A percentile compares a stretch with the other conserved stretches of the same genome.
phyloP scores from a whole-genome alignment of 1,140 invertebrate genomes.

The Penaeus indicus region DNA sequence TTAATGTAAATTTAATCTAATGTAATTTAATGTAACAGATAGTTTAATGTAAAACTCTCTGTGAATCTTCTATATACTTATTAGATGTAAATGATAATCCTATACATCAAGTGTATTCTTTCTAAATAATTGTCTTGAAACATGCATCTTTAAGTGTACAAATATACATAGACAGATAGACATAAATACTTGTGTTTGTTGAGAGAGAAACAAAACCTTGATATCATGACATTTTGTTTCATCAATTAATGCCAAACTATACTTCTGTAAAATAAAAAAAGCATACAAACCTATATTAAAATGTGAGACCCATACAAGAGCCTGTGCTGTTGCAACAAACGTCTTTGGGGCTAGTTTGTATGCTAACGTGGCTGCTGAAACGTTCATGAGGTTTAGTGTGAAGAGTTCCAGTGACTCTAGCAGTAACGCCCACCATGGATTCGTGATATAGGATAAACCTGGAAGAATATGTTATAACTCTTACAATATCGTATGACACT shows the following conservation, averaged over 20 bases:
- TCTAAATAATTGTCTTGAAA: no score
- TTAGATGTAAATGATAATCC: neutral
- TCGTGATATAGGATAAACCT: constrained; percentile 78
- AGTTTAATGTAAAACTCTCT: no score
- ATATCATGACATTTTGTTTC: neutral
- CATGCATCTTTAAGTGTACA: neutral
- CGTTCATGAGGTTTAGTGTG: constrained; percentile 86
- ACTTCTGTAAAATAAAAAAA: neutral
- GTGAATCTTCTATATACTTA: neutral
- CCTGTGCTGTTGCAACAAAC: constrained; percentile 85
- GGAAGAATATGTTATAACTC: constrained; percentile 68
- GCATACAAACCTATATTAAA: constrained; percentile 80
- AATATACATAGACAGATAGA: constrained; percentile 1
- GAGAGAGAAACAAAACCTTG: neutral
- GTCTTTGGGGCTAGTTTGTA: constrained; percentile 84
- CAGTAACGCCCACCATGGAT: constrained; percentile 78
- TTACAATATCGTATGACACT: neutral
- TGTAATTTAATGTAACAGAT: no score
- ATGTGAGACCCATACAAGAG: constrained; percentile 83
- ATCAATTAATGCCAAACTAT: neutral
- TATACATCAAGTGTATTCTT: neutral
- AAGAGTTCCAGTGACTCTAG: constrained; percentile 85
- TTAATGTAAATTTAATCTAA: no score
- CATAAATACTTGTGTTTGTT: neutral
- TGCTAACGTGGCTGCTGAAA: constrained; percentile 85